Evolutionary conservation across 2,888 invertebrate species (phyloP), one percentile per base, ranked within the genome.

Genomic region (Lasioglossum morio): DNA sequence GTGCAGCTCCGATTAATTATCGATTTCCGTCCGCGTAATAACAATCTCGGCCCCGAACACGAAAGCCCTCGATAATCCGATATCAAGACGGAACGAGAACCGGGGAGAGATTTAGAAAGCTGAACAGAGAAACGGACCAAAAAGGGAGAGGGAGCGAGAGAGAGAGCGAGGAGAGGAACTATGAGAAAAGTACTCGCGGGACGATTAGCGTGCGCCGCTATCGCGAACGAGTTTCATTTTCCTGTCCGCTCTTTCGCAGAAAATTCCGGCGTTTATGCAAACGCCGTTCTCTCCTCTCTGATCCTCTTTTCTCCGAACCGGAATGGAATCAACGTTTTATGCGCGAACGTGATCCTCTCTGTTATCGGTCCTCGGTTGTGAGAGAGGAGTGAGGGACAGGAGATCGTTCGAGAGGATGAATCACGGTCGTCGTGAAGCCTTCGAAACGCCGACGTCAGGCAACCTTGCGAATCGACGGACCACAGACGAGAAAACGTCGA

Each of bases 1-100:
- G 66, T 66, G 66, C 19, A 66, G 66, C 66, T 34, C 66, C 69
- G 40, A 82, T 73, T 88, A 88, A 88, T 87, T 86, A 86, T 88
- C 88, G 84, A 84, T 79, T 81, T 79, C 66, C 66, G 66, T 63
- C 66, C 70, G 66, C 60, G 57, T 74, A 83, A 87, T 88, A 87
- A 88, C 84, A 84, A 84, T 82, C 80, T 79, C 74, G 80, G 74
- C 43, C 73, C 37, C 23, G 81, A 69, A 63, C 74, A 72, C 77
- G 72, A 73, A 83, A 87, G n/a, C 73, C 77, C 82, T 80, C 80
- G 83, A 77, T 89, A 66, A 66, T 66, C 66, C 30, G 34, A 66
- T 66, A 66, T 66, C 34, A 66, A 66, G 66, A 66, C 30, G 66
- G 34, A 66, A 66, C 30, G 66, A 19, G 66, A 66, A 19, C 30